Percentiles rank a stretch among this genome's conserved stretches.
phyloP scores from a whole-genome alignment of 2,888 invertebrate species.

The Himalopsyche anomala region DNA sequence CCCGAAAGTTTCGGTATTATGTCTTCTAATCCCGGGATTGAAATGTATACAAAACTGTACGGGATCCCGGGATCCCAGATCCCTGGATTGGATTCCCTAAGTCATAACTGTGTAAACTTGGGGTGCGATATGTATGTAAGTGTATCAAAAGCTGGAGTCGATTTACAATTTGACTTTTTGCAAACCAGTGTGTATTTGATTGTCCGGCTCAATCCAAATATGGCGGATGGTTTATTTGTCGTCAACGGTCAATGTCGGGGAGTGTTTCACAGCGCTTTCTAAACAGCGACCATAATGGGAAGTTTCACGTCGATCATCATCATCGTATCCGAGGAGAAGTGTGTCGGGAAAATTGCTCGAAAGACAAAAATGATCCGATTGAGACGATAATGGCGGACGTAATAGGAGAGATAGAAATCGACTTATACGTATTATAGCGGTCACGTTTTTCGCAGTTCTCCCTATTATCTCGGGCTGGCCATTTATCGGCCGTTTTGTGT shows the following conservation, averaged over 20 bases:
- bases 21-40: no score
- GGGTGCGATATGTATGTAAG: no score
- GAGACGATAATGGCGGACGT: conserved; percentile 41
- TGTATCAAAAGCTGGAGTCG: no score
- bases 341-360: conserved; percentile 25
- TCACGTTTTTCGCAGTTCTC: conserved; percentile 49
- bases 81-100: no score
- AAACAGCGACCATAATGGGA: conserved; percentile 58
- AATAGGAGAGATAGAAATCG: conserved; percentile 57
- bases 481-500: conserved; percentile 39
- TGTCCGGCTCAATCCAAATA: not conserved
- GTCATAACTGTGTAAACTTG: no score
- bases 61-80: no score
- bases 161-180: not conserved
- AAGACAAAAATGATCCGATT: conserved; percentile 27
- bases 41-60: no score
- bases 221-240: conserved; percentile 10
- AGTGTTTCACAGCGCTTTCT: conserved; percentile 55
- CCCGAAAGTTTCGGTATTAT: no score
- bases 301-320: conserved; percentile 49
- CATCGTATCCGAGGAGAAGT: conserved; percentile 18
- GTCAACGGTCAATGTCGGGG: conserved; percentile 28
- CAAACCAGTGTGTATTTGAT: not conserved
- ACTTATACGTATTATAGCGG: conserved; percentile 32
- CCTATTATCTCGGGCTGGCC: conserved; percentile 36